Evolutionary conservation across 1,140 invertebrate genomes (phyloP).

Genomic region (Magallana angulata): DNA sequence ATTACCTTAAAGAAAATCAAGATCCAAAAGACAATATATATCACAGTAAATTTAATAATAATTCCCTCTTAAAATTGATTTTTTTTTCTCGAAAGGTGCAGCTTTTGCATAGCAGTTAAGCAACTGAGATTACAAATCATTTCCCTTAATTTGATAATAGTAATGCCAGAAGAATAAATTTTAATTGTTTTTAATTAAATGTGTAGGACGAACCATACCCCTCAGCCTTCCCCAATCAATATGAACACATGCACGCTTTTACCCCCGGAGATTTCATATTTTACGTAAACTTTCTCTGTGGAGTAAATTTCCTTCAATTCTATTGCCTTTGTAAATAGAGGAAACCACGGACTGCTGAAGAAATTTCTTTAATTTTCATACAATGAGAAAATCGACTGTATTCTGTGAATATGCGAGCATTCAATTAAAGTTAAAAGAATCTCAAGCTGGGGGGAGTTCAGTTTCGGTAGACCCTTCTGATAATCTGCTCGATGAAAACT

Average conservation of each 20-base stretch:
- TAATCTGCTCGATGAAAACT: too few species aligned
- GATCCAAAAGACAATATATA: too few species aligned
- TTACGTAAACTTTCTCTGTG: background rate
- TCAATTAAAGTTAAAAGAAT: slow-evolving; percentile 1
- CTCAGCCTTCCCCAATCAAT: background rate
- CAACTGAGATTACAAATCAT: too few species aligned
- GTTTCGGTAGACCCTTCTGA: too few species aligned
- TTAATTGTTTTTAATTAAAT: too few species aligned
- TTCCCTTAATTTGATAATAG: too few species aligned
- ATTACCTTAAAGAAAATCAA: too few species aligned
- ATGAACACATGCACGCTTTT: background rate
- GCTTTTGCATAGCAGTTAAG: too few species aligned
- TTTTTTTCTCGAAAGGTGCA: too few species aligned
- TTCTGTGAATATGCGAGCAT: background rate
- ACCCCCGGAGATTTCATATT: background rate
- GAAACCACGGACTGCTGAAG: background rate
- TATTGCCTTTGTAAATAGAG: background rate
- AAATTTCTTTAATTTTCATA: background rate
- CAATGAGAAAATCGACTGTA: background rate
- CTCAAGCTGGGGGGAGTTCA: background rate
- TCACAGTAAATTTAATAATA: too few species aligned
- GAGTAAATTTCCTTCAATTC: background rate
- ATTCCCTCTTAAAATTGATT: too few species aligned
- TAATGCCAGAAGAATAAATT: too few species aligned
- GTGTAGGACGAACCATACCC: background rate